phyloP scores from a whole-genome alignment of 2,888 invertebrate genomes.

The Orchestes rusci region DNA sequence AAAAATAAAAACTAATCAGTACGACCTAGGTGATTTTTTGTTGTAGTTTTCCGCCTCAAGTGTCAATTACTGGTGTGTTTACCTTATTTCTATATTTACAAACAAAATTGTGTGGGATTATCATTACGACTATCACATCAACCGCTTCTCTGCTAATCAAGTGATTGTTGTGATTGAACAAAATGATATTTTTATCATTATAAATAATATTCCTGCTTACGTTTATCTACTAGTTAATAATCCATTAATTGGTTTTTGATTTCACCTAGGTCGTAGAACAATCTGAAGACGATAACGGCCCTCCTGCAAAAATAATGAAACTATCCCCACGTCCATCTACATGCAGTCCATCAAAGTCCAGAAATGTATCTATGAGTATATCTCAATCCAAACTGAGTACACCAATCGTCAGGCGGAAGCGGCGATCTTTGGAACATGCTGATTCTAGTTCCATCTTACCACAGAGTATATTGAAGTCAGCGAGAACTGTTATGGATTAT shows the following conservation, averaged over 20 bases:
- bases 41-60: too few species aligned
- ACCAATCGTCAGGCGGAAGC: constrained; percentile 47
- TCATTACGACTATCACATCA: too few species aligned
- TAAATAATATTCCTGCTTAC: too few species aligned
- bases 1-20: too few species aligned
- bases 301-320: constrained; percentile 29
- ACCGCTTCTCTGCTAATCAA: too few species aligned
- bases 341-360: neutral
- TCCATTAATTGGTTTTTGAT: too few species aligned
- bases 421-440: constrained; percentile 30
- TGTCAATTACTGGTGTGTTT: too few species aligned
- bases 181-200: too few species aligned
- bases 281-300: constrained; percentile 19
- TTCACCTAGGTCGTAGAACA: constrained; percentile 24
- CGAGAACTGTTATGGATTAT: neutral
- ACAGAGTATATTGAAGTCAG: constrained; percentile 57
- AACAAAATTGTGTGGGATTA: too few species aligned
- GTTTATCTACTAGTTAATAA: neutral
- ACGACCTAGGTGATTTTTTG: too few species aligned
- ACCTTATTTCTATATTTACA: too few species aligned
- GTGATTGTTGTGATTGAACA: too few species aligned
- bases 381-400: constrained; percentile 46
- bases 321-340: constrained; percentile 30
- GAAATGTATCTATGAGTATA: constrained; percentile 6
- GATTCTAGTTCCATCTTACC: constrained; percentile 44